Conservation (phyloP, 1,140 invertebrate species). For the Drosophila kanapiae region DNA sequence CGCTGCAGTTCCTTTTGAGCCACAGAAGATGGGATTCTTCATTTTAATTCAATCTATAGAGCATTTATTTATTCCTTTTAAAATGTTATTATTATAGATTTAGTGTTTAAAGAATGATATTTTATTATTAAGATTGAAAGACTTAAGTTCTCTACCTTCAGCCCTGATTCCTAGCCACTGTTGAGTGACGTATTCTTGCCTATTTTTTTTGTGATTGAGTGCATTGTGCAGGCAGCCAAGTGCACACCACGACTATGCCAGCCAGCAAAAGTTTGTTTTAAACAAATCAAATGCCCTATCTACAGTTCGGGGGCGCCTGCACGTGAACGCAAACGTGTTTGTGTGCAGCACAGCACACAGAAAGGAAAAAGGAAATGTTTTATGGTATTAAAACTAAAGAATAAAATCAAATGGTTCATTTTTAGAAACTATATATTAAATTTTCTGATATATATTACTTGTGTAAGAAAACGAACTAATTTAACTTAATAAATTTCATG, state of each 20-base stretch:
- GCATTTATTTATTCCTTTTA: too few species aligned
- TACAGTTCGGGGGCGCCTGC: slow-evolving; percentile 47
- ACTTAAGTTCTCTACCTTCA: slow-evolving; percentile 5
- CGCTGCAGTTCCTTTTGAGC: not conserved
- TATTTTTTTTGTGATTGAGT: slow-evolving; percentile 27
- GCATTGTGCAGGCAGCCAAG: slow-evolving; percentile 42
- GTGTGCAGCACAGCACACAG: slow-evolving; percentile 24
- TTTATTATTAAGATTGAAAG: not conserved
- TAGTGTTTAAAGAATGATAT: not conserved
- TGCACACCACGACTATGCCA: slow-evolving; percentile 37
- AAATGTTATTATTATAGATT: not conserved
- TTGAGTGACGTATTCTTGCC: slow-evolving; percentile 64
- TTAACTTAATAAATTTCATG: too few species aligned
- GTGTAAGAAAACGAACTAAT: too few species aligned
- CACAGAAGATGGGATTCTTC: too few species aligned
- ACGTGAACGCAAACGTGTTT: slow-evolving; percentile 75
- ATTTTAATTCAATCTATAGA: not conserved
- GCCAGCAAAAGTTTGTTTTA: slow-evolving; percentile 55
- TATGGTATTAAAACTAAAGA: too few species aligned
- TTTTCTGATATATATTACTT: too few species aligned
- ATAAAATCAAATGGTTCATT: too few species aligned
- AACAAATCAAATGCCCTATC: slow-evolving; percentile 68
- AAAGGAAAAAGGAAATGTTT: not conserved
- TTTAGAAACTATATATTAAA: too few species aligned
- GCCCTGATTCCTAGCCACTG: slow-evolving; percentile 44